These are phyloP conservation scores for Caranx ignobilis DNA, from an alignment of 2,113 vertebrate genomes.

Conservation along the genomic window DNA sequence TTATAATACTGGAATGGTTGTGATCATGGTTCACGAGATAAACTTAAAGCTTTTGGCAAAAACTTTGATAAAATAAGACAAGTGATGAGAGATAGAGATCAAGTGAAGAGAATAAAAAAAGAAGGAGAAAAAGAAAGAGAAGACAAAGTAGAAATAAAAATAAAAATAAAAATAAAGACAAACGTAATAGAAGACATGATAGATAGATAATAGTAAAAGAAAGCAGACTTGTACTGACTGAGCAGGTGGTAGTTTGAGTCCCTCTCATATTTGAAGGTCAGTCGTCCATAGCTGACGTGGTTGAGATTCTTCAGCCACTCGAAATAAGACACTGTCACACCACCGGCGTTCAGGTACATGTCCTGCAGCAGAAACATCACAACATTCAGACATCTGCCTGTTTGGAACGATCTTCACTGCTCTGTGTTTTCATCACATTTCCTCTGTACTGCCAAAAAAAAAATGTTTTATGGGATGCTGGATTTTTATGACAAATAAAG, in stretches of 20 bases:
- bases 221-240: conserved; percentile 89
- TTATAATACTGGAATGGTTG: too few relatives aligned
- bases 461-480: background rate
- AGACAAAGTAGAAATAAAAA: too few relatives aligned
- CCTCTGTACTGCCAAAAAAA: background rate
- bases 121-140: too few relatives aligned
- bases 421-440: background rate
- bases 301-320: conserved; percentile 99
- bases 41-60: too few relatives aligned
- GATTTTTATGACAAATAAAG: background rate
- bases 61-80: too few relatives aligned
- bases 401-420: background rate
- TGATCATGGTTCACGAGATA: too few relatives aligned
- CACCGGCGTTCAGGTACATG: conserved; percentile 98
- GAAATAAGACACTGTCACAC: conserved; percentile 98
- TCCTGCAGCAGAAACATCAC: conserved; percentile 83
- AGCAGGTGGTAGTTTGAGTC: conserved; percentile 99
- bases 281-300: conserved; percentile 96
- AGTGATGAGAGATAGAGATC: too few relatives aligned
- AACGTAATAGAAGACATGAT: too few relatives aligned
- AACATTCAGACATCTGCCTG: background rate
- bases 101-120: too few relatives aligned
- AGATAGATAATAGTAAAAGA: too few relatives aligned
- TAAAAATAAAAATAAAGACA: too few relatives aligned
- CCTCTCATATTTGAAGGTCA: conserved; percentile 99